Evolutionary conservation across 2,888 invertebrate genomes (phyloP), one percentile per base, ranked within the genome.

Genomic region (Eremobia ochroleuca): DNA sequence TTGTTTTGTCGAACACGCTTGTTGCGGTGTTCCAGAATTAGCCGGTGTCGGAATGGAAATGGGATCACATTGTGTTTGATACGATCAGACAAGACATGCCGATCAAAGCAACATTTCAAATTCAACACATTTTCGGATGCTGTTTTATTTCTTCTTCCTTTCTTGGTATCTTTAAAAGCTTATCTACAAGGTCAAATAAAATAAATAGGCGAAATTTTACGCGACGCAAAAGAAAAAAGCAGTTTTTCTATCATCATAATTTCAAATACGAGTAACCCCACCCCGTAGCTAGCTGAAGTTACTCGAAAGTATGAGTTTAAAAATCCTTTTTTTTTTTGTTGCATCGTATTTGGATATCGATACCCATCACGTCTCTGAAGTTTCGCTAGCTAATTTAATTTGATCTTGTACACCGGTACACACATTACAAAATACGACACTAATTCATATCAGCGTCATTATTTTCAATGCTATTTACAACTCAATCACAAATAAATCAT

Each of bases 1-100:
- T 90, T 87, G 82, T 86, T 89, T 90, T 88, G 85, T 85, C 34
- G 55, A 86, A 83, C 68, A 73, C 46, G 72, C 68, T 72, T 71
- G 77, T 83, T 78, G 82, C 69, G 78, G 67, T 77, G 78, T 84
- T 81, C 71, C 70, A 55, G 73, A 85, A 79, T 81, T 75, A 80
- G 75, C 75, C 52, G 58, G 34, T 70, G 76, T 78, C 40, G 77
- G 62, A 77, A 77, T 70, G 46, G 49, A 75, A 84, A 81, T 77
- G 70, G 78, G 68, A 72, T 77, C 59, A 68, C 68, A 66, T 74
- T 83, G 62, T 87, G 52, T 76, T 81, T 85, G 74, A 67, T 70
- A 84, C 81, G 61, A 85, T 72, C 46, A 34, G 28, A n/a, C 55
- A 74, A 73, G 66, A 71, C 74, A 84, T 68, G 72, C 46, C 64